Percentiles rank a stretch among this genome's conserved stretches.
phyloP scores from a whole-genome alignment of 1,140 invertebrate genomes.

The Panagrolaimus sp. region DNA sequence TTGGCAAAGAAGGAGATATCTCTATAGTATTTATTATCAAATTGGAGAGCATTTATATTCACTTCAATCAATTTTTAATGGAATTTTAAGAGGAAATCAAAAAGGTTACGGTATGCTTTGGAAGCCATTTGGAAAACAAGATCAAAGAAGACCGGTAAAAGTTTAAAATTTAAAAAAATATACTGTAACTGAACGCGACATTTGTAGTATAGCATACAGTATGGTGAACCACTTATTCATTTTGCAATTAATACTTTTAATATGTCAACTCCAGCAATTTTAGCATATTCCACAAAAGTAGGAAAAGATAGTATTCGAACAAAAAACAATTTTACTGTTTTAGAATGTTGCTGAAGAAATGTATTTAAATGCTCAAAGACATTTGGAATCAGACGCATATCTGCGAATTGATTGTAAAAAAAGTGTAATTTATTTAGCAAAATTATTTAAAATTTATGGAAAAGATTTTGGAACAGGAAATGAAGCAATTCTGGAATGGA shows the following conservation, averaged over 20 bases:
- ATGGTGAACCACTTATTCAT: slow-evolving; percentile 60
- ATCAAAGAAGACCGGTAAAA: slow-evolving; percentile 58
- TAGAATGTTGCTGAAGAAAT: slow-evolving; percentile 35
- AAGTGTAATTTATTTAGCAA: slow-evolving; percentile 57
- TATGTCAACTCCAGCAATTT: slow-evolving; percentile 60
- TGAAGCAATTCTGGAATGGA: slow-evolving; percentile 57
- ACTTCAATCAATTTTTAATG: slow-evolving; percentile 62
- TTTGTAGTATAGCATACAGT: slow-evolving; percentile 50
- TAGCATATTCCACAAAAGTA: slow-evolving; percentile 52
- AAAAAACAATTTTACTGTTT: slow-evolving; percentile 2
- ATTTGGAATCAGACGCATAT: slow-evolving; percentile 58
- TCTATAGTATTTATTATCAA: slow-evolving; percentile 60
- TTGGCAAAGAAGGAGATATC: slow-evolving; percentile 61
- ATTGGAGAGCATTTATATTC: slow-evolving; percentile 60
- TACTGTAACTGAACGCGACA: slow-evolving; percentile 1
- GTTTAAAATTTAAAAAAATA: not conserved
- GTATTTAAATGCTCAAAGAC: slow-evolving; percentile 32
- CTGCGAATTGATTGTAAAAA: slow-evolving; percentile 57
- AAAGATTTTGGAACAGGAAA: slow-evolving; percentile 60
- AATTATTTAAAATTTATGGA: slow-evolving; percentile 61
- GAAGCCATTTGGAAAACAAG: slow-evolving; percentile 59
- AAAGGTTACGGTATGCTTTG: slow-evolving; percentile 61
- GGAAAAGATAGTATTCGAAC: not conserved
- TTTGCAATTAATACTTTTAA: slow-evolving; percentile 61
- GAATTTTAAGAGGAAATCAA: slow-evolving; percentile 60